These are phyloP conservation scores for Onchidella celtica DNA, from an alignment of 2,888 invertebrate species.

Conservation along the genomic window DNA sequence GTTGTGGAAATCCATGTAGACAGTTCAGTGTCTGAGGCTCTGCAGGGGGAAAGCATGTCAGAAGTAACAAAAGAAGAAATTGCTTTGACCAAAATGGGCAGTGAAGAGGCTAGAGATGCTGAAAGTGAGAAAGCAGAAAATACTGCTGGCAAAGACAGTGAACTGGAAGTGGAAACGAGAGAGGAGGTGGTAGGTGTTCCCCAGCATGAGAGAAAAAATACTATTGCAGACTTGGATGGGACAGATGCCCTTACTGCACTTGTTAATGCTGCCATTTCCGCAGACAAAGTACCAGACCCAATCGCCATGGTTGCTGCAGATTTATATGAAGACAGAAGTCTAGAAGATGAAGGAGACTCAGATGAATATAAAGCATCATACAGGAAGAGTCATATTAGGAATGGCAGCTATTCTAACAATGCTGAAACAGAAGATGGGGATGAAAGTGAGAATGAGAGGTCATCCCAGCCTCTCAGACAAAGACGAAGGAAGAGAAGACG, in stretches of 20 bases:
- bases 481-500: conserved; percentile 48
- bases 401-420: not conserved
- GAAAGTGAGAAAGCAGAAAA: not conserved
- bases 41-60: not conserved
- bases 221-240: conserved; percentile 50
- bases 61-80: not conserved
- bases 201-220: conserved; percentile 47
- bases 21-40: not conserved
- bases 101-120: not conserved
- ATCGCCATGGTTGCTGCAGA: conserved; percentile 52
- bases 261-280: conserved; percentile 54
- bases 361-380: conserved; percentile 40
- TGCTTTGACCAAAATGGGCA: conserved; percentile 15
- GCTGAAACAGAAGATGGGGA: conserved; percentile 40
- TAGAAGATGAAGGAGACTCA: conserved; percentile 41
- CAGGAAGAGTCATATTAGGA: not conserved
- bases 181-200: conserved; percentile 39
- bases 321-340: conserved; percentile 41
- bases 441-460: conserved; percentile 33
- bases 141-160: conserved; percentile 21
- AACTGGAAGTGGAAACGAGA: conserved; percentile 37
- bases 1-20: not conserved
- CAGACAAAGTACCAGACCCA: conserved; percentile 50
- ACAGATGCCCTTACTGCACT: conserved; percentile 51
- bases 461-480: conserved; percentile 19